Evolutionary conservation across 2,113 vertebrate genomes (phyloP), one percentile per base, ranked within the genome.

Genomic region (Ceuthmochares aereus): DNA sequence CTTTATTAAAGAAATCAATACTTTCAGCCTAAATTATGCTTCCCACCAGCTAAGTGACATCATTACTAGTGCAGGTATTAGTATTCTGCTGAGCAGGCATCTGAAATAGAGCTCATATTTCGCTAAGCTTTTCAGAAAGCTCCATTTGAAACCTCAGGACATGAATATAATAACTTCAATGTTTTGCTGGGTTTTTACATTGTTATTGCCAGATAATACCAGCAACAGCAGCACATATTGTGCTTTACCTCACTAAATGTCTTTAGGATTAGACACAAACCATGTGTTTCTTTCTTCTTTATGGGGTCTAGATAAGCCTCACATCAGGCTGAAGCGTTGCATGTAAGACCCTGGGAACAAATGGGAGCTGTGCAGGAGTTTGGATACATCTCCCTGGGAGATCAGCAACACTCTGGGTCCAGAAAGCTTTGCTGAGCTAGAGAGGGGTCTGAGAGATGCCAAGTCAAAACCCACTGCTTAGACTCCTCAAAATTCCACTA

Each of bases 1-100:
- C 22, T 93, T 85, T 91, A 86, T 90, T 94, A 85, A 89, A 89
- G 88, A 96, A 96, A 89, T 87, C 70, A 73, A 87, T 90, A 78
- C 66, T 78, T 92, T 93, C 66, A 87, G 40, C 64, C 56, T 45
- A 87, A 79, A 90, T 72, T 74, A 64, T 37, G 43, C 70, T 66
- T 93, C 88, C 84, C 96, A 88, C 86, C 81, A 93, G 54, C 59
- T 34, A 82, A 32, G 43, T 96, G 90, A 89, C 76, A 62, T 96
- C 73, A 94, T 89, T 84, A 49, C 36, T 47, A 88, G 55, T 14
- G 20, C 52, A 94, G 81, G 93, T 93, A 93, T 88, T 87, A 25
- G 3, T 37, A 75, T 96, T 94, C 88, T 93, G 84, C 94, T 92
- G 90, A 96, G 84, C 29, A 93, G 78, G 89, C 84, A 70, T 43